Base-by-base conservation (phyloP, 2,888 invertebrate genomes). In the Lithophane semibrunnea region DNA sequence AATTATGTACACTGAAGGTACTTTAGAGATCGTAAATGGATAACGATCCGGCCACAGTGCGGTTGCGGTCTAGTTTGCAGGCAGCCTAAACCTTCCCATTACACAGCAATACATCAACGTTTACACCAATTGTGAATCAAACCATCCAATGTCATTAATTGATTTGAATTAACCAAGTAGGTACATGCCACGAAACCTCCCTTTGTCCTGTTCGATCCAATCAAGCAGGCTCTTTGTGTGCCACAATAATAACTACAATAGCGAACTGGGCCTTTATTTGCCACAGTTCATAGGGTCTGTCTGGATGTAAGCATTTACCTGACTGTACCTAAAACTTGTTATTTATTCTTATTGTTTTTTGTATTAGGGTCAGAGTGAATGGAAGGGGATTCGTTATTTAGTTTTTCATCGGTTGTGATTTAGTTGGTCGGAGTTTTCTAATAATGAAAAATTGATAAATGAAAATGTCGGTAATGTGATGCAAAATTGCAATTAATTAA, bases 191-290 rank as follows among this genome's bases (percentile, higher is more conserved):
- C 74, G 69, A 61, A 70, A 66, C 24, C 66, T 71, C 29, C 65
- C 79, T 85, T 86, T 86, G 83, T 83, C 66, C 67, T n/a, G 69
- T 66, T 78, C 85, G 74, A 82, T 78, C 77, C 86, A 84, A 84
- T 86, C 79, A 80, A 69, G 58, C 58, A 16, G 68, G 68, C 75
- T 75, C 85, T 84, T 83, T 86, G 82, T 80, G 64, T 16, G 21
- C 60, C 49, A 16, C 64, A 56, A 75, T 86, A 83, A 86, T 86
- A 82, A 82, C 76, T 77, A 80, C 77, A 84, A 84, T 84, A 60
- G 75, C 24, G n/a, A 58, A 44, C 49, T n/a, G 29, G 49, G 68
- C 76, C 79, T 65, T 77, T 85, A 77, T 79, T 82, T 75, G 70
- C 52, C 56, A 78, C 47, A 67, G 61, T 80, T 69, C 85, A 76